Percentiles rank a stretch among this genome's conserved stretches.
These are phyloP conservation scores for Malurus elegans DNA, from an alignment of 2,113 vertebrate species.

Conservation along the genomic window DNA sequence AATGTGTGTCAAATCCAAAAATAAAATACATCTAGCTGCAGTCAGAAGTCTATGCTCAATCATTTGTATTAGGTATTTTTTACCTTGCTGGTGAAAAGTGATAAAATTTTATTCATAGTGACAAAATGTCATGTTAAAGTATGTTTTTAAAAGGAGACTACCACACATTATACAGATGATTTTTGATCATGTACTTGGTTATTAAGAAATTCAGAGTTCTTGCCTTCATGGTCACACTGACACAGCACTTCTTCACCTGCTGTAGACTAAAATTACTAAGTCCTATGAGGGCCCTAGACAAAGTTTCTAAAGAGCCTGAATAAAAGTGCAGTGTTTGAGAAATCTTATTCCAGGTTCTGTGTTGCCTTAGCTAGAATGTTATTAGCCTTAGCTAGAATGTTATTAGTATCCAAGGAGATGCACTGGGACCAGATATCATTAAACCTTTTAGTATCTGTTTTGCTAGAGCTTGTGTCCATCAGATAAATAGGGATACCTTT, in stretches of 20 bases:
- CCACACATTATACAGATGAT: background rate
- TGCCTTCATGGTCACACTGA: background rate
- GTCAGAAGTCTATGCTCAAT: background rate
- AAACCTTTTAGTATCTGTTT: background rate
- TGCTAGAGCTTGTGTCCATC: background rate
- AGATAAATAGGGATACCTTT: background rate
- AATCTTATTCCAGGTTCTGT: background rate
- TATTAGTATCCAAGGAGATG: background rate
- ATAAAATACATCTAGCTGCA: background rate
- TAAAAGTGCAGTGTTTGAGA: background rate
- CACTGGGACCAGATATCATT: background rate
- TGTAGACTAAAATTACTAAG: background rate
- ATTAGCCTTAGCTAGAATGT: background rate
- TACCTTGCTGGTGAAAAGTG: background rate
- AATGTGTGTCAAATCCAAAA: background rate
- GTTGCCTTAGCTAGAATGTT: background rate
- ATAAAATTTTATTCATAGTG: background rate
- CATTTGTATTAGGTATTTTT: background rate
- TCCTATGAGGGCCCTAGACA: background rate
- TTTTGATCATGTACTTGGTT: background rate
- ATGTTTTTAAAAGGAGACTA: background rate
- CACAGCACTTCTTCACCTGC: background rate
- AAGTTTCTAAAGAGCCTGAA: background rate
- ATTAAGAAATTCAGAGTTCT: background rate
- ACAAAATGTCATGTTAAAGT: background rate